phyloP scores from a whole-genome alignment of 1,140 invertebrate genomes.

The Atta texana region DNA sequence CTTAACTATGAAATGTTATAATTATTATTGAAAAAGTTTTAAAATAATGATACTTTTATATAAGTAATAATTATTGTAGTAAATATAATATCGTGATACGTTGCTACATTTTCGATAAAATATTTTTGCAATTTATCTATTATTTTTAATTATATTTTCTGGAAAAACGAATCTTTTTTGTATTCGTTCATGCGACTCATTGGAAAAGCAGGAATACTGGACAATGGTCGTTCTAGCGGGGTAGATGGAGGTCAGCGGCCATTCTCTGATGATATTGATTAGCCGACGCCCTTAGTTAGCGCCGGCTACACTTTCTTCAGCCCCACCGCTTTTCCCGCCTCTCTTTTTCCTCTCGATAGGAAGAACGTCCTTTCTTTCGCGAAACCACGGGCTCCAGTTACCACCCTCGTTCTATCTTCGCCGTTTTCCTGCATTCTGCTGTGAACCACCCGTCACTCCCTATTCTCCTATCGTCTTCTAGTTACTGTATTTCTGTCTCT shows the following conservation, averaged over 20 bases:
- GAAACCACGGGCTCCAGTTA: slow-evolving; percentile 68
- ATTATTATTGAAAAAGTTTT: neutral
- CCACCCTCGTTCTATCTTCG: slow-evolving; percentile 66
- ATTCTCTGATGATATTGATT: slow-evolving; percentile 86
- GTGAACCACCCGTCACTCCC: neutral
- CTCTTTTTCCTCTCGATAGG: slow-evolving; percentile 62
- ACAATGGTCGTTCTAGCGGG: slow-evolving; percentile 69
- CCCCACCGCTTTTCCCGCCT: slow-evolving; percentile 62
- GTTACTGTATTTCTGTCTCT: slow-evolving; percentile 53
- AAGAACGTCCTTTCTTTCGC: slow-evolving; percentile 63
- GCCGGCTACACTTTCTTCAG: slow-evolving; percentile 81
- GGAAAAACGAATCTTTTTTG: slow-evolving; percentile 41
- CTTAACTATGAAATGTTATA: neutral
- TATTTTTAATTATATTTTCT: neutral
- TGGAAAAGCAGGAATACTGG: slow-evolving; percentile 63
- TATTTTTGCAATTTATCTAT: neutral
- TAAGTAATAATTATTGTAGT: neutral
- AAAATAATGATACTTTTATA: neutral
- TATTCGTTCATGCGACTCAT: slow-evolving; percentile 14
- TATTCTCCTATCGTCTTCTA: slow-evolving; percentile 57
- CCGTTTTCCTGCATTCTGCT: slow-evolving; percentile 44
- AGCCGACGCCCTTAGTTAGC: slow-evolving; percentile 86
- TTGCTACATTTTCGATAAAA: neutral
- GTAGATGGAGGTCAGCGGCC: slow-evolving; percentile 76
- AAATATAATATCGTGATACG: neutral